Evolutionary conservation across 2,888 invertebrate species (phyloP).

Genomic region (Cremastobaeus sp.): DNA sequence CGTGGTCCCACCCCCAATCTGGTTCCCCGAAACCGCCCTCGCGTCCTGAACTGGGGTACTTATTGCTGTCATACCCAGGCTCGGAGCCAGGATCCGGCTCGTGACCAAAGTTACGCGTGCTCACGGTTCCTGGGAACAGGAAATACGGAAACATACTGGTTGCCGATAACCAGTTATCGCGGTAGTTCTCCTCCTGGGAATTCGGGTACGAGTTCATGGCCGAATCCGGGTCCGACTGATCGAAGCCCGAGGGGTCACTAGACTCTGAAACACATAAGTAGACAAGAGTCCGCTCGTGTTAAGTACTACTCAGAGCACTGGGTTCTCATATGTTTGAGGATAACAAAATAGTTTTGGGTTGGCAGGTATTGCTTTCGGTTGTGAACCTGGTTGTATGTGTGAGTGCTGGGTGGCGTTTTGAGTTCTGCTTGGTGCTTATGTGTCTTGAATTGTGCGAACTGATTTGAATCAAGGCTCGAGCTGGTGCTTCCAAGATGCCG

Average conservation of each 20-base stretch:
- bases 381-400: constrained; percentile 1
- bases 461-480: too few species aligned
- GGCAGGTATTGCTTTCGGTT: neutral
- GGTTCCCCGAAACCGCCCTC: constrained; percentile 62
- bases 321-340: too few species aligned
- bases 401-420: constrained; percentile 10
- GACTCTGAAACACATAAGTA: constrained; percentile 81
- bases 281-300: constrained; percentile 74
- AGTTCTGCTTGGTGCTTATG: constrained; percentile 13
- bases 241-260: constrained; percentile 80
- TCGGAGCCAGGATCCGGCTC: constrained; percentile 71
- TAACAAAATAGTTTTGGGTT: constrained; percentile 57
- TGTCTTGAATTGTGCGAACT: constrained; percentile 24
- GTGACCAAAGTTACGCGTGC: constrained; percentile 74
- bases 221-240: constrained; percentile 81
- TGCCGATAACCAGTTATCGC: constrained; percentile 80
- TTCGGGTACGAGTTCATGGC: constrained; percentile 80
- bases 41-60: constrained; percentile 60
- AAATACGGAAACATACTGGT: constrained; percentile 81
- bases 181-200: constrained; percentile 78
- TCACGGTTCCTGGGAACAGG: constrained; percentile 81
- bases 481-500: constrained; percentile 7
- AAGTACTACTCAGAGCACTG: constrained; percentile 65
- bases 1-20: constrained; percentile 55
- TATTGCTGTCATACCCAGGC: constrained; percentile 64